phyloP scores from a whole-genome alignment of 2,888 invertebrate genomes.

The Protophormia terraenovae region DNA sequence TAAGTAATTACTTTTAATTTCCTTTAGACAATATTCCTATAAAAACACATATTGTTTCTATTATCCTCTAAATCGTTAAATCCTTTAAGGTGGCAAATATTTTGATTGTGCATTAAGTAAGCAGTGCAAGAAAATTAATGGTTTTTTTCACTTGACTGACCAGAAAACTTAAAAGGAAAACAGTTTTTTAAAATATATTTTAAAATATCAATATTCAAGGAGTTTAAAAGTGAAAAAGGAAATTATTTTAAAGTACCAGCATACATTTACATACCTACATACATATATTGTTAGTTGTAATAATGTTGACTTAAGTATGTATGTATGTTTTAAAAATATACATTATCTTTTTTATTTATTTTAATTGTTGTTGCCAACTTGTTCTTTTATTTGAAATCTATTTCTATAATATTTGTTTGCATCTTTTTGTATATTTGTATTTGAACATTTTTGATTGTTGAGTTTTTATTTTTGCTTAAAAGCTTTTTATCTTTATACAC shows the following conservation, averaged over 20 bases:
- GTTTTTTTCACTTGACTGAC: not conserved
- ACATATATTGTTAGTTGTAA: no score
- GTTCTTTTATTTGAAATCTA: not conserved
- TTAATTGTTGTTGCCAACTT: not conserved
- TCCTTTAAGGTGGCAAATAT: not conserved
- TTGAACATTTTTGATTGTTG: not conserved
- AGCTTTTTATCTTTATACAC: not conserved
- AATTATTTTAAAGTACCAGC: no score
- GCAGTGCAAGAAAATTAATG: not conserved
- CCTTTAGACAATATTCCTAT: not conserved
- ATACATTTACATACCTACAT: no score
- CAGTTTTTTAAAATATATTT: no score
- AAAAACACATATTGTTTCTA: conserved; percentile 17
- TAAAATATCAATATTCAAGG: no score
- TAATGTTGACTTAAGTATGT: no score
- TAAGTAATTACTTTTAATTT: not conserved
- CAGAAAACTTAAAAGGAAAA: not conserved
- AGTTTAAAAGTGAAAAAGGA: no score
- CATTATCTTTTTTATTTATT: not conserved
- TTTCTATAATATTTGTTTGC: not conserved
- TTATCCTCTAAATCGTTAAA: not conserved
- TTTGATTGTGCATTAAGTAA: not conserved
- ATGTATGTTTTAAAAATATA: not conserved
- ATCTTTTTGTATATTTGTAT: not conserved
- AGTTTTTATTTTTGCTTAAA: conserved; percentile 4